phyloP scores from a whole-genome alignment of 2,888 invertebrate species.

The Myopa tessellatipennis region DNA sequence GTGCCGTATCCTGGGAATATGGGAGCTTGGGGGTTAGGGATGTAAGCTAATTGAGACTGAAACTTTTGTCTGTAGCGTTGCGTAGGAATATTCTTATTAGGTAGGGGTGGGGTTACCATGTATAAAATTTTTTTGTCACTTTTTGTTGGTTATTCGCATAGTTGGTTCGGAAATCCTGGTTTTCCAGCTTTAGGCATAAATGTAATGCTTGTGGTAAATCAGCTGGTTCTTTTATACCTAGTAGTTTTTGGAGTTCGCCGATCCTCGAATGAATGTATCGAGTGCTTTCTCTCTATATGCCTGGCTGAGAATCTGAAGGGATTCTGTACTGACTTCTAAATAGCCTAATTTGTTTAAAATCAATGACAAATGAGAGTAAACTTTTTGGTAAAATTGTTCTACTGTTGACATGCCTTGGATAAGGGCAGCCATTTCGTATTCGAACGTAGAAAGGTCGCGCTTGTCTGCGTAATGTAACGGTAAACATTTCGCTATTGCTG shows the following conservation, averaged over 20 bases:
- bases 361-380: slow-evolving; percentile 48
- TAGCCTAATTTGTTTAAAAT: slow-evolving; percentile 49
- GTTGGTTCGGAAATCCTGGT: slow-evolving; percentile 28
- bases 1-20: background rate
- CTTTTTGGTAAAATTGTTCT: slow-evolving; percentile 47
- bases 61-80: slow-evolving; percentile 31
- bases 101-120: background rate
- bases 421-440: slow-evolving; percentile 42
- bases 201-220: slow-evolving; percentile 2
- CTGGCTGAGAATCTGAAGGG: slow-evolving; percentile 27
- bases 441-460: slow-evolving; percentile 45
- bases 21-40: slow-evolving; percentile 8
- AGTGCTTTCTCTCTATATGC: slow-evolving; percentile 40
- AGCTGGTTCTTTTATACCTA: background rate
- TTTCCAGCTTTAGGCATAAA: background rate
- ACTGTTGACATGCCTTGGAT: slow-evolving; percentile 41
- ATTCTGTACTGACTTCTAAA: slow-evolving; percentile 46
- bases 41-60: slow-evolving; percentile 20
- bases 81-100: slow-evolving; percentile 2
- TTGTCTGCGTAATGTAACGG: slow-evolving; percentile 46
- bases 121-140: slow-evolving; percentile 8
- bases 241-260: background rate
- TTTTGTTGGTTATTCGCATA: slow-evolving; percentile 33
- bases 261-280: slow-evolving; percentile 39
- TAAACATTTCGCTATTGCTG: slow-evolving; percentile 40